Conservation (phyloP, 2,113 vertebrate genomes). For the Tringa solitaria region DNA sequence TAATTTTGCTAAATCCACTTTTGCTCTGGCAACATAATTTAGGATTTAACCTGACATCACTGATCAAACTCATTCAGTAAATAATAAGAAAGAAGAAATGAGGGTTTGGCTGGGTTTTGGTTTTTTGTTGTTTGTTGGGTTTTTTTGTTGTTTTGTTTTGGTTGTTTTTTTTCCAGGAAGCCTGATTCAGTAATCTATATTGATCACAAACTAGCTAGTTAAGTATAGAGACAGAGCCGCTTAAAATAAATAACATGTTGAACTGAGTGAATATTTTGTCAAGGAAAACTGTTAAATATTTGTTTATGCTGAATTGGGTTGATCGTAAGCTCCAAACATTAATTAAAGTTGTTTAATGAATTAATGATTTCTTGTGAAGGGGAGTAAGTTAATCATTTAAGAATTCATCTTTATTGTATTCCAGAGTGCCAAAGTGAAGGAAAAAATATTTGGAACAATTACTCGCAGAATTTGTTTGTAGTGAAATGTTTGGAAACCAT, state of each 20-base stretch:
- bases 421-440: not conserved
- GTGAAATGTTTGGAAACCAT: not conserved
- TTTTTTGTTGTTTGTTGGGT: not conserved
- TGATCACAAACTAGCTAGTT: not conserved
- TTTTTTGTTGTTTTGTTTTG: not conserved
- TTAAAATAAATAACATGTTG: not conserved
- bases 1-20: not conserved
- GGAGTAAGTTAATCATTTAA: not conserved
- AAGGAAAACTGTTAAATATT: not conserved
- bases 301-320: not conserved
- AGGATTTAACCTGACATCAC: not conserved
- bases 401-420: not conserved
- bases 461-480: not conserved
- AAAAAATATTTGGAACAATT: not conserved
- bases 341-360: not conserved
- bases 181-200: not conserved
- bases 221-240: not conserved
- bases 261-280: not conserved
- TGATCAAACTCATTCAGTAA: not conserved
- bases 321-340: not conserved
- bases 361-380: conserved; percentile 13
- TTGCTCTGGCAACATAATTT: not conserved
- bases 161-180: not conserved
- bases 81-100: not conserved
- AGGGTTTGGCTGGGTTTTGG: fast-evolving